Evolutionary conservation across 1,140 invertebrate genomes (phyloP).

Genomic region (Scaptomyza montana): DNA sequence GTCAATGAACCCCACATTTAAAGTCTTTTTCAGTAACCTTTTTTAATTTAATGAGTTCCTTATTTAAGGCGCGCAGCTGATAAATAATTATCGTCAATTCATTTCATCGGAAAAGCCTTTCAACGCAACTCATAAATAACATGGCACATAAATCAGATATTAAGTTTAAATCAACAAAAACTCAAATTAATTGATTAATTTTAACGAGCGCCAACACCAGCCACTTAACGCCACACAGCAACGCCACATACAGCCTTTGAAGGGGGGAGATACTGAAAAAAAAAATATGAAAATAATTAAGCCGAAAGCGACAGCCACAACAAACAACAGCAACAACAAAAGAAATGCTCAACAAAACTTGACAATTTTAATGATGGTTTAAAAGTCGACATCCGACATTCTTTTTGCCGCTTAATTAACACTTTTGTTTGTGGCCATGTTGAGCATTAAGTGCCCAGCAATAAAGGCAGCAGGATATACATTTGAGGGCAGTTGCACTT

Average conservation of each 20-base stretch:
- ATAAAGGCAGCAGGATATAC: conserved; percentile 40
- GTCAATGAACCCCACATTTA: not conserved
- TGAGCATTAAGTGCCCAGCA: conserved; percentile 54
- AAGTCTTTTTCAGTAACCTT: too few relatives aligned
- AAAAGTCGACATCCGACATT: conserved; percentile 41
- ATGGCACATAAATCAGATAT: conserved; percentile 21
- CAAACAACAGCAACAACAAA: conserved; percentile 10
- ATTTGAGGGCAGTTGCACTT: conserved; percentile 33
- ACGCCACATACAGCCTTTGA: conserved; percentile 22
- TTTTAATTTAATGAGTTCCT: not conserved
- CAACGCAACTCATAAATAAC: conserved; percentile 18
- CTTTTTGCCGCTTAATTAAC: conserved; percentile 67
- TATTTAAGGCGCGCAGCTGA: not conserved
- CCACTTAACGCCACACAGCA: conserved; percentile 38
- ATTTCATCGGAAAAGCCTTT: not conserved
- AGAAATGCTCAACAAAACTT: conserved; percentile 55
- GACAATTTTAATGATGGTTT: conserved; percentile 69
- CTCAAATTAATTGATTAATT: conserved; percentile 67
- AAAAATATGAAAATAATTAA: conserved; percentile 72
- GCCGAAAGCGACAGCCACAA: conserved; percentile 50
- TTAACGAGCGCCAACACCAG: conserved; percentile 51
- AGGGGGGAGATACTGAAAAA: conserved; percentile 20
- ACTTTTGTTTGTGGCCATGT: conserved; percentile 40
- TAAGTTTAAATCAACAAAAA: conserved; percentile 25
- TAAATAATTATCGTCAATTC: not conserved